phyloP scores from a whole-genome alignment of 2,113 vertebrate genomes.

The Furnarius figulus region DNA sequence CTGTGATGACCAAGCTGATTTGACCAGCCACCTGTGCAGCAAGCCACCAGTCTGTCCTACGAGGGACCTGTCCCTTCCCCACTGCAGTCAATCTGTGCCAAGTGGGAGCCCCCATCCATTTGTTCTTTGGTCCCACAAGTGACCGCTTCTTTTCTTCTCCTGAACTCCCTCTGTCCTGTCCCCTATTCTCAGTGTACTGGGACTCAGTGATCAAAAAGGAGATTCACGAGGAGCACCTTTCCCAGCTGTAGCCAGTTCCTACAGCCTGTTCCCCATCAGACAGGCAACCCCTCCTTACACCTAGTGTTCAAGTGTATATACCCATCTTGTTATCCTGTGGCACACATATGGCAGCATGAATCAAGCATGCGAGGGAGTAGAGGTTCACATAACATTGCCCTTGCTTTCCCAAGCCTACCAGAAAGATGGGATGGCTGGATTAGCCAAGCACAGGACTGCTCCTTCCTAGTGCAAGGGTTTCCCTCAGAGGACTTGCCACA shows the following conservation, averaged over 20 bases:
- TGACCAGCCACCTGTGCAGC: too few species aligned
- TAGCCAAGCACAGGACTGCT: background rate
- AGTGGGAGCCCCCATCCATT: background rate
- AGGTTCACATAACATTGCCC: background rate
- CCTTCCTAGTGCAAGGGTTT: background rate
- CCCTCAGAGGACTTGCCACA: background rate
- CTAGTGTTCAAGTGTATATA: accelerated
- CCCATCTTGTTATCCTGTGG: accelerated
- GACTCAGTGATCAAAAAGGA: background rate
- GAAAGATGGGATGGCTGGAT: background rate
- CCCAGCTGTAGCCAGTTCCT: background rate
- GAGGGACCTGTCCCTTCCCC: background rate
- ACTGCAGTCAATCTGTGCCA: accelerated
- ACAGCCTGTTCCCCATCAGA: background rate
- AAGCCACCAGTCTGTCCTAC: background rate
- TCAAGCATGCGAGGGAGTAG: accelerated
- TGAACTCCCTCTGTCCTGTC: background rate
- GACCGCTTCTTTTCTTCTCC: background rate
- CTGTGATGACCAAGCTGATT: background rate
- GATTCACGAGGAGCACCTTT: background rate
- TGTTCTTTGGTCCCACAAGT: background rate
- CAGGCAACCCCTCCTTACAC: background rate
- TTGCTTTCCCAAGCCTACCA: background rate
- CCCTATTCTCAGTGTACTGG: background rate
- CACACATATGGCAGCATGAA: accelerated